Evolutionary conservation across 2,797 vertebrate genomes (phyloP).

Genomic region (Enteromius treurensis): DNA sequence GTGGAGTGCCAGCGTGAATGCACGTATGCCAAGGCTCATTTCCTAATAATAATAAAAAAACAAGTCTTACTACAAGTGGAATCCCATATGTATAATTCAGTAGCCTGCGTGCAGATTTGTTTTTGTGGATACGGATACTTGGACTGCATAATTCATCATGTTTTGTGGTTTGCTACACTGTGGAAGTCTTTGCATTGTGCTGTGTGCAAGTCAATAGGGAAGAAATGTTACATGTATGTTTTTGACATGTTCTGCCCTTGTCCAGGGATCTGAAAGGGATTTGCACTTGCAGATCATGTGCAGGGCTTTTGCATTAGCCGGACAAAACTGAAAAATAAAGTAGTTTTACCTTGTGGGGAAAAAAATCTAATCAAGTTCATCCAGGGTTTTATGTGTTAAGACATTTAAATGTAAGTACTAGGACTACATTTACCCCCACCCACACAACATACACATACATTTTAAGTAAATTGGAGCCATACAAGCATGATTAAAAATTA

Average conservation of each 20-base stretch:
- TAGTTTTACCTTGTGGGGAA: background rate
- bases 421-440: background rate
- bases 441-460: too few relatives aligned
- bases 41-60: slow-evolving; percentile 47
- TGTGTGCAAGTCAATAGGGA: slow-evolving; percentile 67
- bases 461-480: background rate
- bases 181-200: slow-evolving; percentile 51
- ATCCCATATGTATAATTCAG: slow-evolving; percentile 75
- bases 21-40: background rate
- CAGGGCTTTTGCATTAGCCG: background rate
- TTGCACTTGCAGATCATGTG: background rate
- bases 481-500: background rate
- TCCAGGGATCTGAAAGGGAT: background rate
- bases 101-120: slow-evolving; percentile 71
- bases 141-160: slow-evolving; percentile 75
- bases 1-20: background rate
- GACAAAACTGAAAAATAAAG: background rate
- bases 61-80: slow-evolving; percentile 68
- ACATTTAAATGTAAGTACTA: background rate
- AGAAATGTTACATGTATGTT: slow-evolving; percentile 32
- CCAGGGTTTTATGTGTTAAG: background rate
- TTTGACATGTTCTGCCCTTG: slow-evolving; percentile 10
- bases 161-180: slow-evolving; percentile 59
- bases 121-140: slow-evolving; percentile 72
- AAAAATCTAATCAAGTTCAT: background rate